A percentile compares a stretch with the other conserved stretches of the same genome.
These are phyloP conservation scores for Rhombomys opimus DNA, from an alignment of 2,113 vertebrate species.

Conservation along the genomic window DNA sequence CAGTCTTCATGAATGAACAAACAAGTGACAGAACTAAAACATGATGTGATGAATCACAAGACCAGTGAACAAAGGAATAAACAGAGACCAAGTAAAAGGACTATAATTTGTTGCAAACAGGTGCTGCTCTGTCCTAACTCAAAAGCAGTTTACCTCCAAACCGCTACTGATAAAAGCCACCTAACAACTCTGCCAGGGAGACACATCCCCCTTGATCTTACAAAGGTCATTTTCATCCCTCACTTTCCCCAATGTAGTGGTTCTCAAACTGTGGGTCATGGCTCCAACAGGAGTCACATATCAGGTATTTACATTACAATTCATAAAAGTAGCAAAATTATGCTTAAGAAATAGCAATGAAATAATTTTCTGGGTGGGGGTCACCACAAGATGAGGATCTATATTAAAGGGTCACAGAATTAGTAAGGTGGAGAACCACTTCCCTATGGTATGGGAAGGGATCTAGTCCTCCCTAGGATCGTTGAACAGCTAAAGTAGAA, in stretches of 20 bases:
- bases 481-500: not conserved
- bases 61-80: not conserved
- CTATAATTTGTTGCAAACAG: not conserved
- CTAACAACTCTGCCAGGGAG: not conserved
- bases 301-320: not conserved
- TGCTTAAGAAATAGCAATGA: not conserved
- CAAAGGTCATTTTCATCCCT: not conserved
- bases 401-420: not conserved
- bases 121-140: not conserved
- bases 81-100: not conserved
- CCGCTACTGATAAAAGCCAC: not conserved
- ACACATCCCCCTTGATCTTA: not conserved
- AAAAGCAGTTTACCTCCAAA: not conserved
- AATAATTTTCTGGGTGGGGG: not conserved
- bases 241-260: not conserved
- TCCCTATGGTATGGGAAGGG: not conserved
- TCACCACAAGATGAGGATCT: not conserved
- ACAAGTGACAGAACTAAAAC: not conserved
- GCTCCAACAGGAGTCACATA: not conserved
- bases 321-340: not conserved
- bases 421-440: not conserved
- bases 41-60: not conserved
- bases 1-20: not conserved
- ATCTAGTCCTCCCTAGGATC: not conserved
- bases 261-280: not conserved